Evolutionary conservation across 2,113 vertebrate species (phyloP), one percentile per base, ranked within the genome.

Genomic region (Lethenteron reissneri): DNA sequence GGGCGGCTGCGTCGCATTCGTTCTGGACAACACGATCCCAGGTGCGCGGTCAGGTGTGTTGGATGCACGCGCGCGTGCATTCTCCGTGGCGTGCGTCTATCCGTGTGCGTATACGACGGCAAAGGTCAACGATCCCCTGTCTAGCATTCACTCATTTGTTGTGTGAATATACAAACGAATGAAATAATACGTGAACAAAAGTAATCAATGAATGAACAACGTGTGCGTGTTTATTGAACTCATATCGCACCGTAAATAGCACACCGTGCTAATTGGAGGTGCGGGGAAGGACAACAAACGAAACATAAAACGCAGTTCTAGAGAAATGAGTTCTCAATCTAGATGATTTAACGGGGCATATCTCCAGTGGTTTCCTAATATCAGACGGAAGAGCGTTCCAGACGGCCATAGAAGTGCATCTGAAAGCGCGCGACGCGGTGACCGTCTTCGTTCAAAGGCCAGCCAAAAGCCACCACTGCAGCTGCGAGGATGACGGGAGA

Each of bases 11-110:
- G 76, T 97, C 1, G 94, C 88, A 57, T 97, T 97, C 75, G 60
- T 87, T 70, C 79, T 97, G 56, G 94, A 97, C 81, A 97, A 97
- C 81, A 95, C 94, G 3, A 85, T 97, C 72, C 88, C 94, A 70
- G 92, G 92, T 95, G 10, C n/a, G 64, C n/a, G 25, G n/a, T 17
- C 9, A 68, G 25, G 25, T 25, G 9, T 68, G n/a, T 68, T 68
- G 64, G n/a, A 17, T 11, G 2, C n/a, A 68, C 10, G n/a, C 64
- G 8, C 25, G 25, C 25, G n/a, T 68, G 5, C 64, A 68, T 64
- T 64, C 17, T 14, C 14, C 14, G 60, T 15, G 4, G 14, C 60
- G 21, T 15, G 14, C 14, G 60, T 64, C 17, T 15, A 64, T 64
- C 6, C 17, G 8, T 64, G 14, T 14, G 21, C 9, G n/a, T 68